Evolutionary conservation across 1,140 invertebrate genomes (phyloP).

Genomic region (Drosophila setifemur): DNA sequence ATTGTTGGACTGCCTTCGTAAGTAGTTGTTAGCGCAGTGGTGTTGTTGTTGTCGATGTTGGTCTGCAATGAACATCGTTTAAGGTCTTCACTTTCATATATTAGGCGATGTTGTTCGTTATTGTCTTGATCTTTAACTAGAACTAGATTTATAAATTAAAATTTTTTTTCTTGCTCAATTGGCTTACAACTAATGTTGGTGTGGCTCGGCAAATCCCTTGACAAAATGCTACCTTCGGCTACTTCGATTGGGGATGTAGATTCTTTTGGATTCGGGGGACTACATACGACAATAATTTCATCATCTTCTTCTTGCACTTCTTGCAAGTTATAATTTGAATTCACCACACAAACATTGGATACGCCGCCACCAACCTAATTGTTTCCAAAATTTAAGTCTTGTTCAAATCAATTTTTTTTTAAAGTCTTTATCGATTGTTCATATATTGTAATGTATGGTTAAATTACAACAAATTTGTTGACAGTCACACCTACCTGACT

Average conservation of each 20-base stretch:
- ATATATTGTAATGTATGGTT: background rate
- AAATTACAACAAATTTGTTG: constrained; percentile 15
- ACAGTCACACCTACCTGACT: constrained; percentile 68
- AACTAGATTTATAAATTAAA: constrained; percentile 41
- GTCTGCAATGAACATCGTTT: constrained; percentile 72
- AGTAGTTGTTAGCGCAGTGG: constrained; percentile 48
- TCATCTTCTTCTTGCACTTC: constrained; percentile 39
- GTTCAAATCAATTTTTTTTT: too few species aligned
- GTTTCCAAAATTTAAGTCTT: constrained; percentile 31
- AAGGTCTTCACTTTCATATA: constrained; percentile 60
- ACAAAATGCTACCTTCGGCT: constrained; percentile 8
- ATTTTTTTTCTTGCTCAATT: constrained; percentile 19
- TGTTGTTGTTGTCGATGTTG: constrained; percentile 57
- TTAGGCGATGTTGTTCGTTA: constrained; percentile 48
- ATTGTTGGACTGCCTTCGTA: constrained; percentile 37
- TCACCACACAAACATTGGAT: constrained; percentile 25
- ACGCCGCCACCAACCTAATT: constrained; percentile 54
- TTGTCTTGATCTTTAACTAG: constrained; percentile 45
- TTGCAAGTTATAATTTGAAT: constrained; percentile 14
- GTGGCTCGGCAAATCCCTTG: background rate
- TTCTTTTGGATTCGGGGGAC: constrained; percentile 25
- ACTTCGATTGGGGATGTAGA: background rate
- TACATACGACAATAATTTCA: constrained; percentile 66
- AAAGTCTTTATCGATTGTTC: too few species aligned
- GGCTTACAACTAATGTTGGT: constrained; percentile 41